Evolutionary conservation across 2,797 vertebrate species (phyloP).

Genomic region (Crocodylus rhombifer): DNA sequence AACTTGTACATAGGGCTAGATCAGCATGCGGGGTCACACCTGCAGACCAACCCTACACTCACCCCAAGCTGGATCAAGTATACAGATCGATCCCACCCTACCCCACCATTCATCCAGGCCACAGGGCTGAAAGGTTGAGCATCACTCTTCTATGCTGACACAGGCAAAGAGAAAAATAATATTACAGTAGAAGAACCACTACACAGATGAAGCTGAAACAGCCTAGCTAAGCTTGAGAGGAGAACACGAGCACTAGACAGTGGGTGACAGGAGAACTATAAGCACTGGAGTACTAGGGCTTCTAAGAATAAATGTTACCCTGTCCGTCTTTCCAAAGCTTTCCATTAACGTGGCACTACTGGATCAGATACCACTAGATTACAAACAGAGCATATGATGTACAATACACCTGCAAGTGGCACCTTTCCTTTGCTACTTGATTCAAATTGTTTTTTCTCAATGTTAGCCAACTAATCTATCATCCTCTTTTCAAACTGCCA

Average conservation of each 20-base stretch:
- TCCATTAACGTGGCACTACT: not conserved
- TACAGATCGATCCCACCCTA: too few relatives aligned
- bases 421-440: not conserved
- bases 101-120: too few relatives aligned
- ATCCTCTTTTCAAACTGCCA: not conserved
- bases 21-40: too few relatives aligned
- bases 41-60: too few relatives aligned
- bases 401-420: not conserved
- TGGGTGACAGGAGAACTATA: not conserved
- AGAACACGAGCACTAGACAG: not conserved
- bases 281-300: not conserved
- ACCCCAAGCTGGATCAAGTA: too few relatives aligned
- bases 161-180: not conserved
- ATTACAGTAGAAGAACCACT: not conserved
- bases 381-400: not conserved
- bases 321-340: not conserved
- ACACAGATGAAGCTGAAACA: not conserved
- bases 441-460: slow-evolving; percentile 12
- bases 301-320: not conserved
- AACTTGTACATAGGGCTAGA: too few relatives aligned
- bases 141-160: too few relatives aligned
- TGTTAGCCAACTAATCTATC: not conserved
- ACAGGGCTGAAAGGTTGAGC: too few relatives aligned
- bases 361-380: not conserved
- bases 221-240: not conserved